phyloP scores from a whole-genome alignment of 2,113 vertebrate species.

The Laterallus jamaicensis region DNA sequence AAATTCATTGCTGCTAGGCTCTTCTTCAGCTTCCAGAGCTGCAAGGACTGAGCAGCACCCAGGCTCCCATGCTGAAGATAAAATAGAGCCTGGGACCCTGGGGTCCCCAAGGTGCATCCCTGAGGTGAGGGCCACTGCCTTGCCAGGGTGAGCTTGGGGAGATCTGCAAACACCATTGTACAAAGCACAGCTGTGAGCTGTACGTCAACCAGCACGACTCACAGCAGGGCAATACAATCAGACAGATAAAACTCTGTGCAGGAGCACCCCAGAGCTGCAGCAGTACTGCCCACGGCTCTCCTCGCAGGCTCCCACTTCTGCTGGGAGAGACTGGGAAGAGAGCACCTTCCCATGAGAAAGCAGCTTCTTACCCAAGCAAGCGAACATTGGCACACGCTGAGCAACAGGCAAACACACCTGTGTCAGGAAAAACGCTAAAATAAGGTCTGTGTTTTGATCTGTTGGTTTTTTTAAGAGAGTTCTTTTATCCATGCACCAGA shows the following conservation, averaged over 20 bases:
- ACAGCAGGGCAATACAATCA: background rate
- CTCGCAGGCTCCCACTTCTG: rapidly evolving
- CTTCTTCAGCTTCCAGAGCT: background rate
- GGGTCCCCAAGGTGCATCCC: background rate
- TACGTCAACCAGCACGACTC: background rate
- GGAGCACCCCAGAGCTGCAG: background rate
- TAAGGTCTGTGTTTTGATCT: background rate
- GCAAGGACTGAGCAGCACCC: background rate
- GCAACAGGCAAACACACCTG: background rate
- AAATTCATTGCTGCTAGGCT: background rate
- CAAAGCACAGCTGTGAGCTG: background rate
- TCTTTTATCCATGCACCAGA: background rate
- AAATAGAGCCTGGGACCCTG: too few species aligned
- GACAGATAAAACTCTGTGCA: background rate
- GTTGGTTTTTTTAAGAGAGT: background rate
- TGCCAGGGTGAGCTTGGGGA: background rate
- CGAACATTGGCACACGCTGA: background rate
- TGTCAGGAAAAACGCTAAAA: background rate
- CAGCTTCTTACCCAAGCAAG: background rate
- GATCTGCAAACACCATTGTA: background rate
- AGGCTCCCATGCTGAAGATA: background rate
- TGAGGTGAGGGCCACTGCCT: rapidly evolving
- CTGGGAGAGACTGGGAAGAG: background rate
- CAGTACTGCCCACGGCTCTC: background rate
- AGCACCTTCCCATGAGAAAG: background rate